Evolutionary conservation across 2,888 invertebrate species (phyloP).

Genomic region (Amaurobius ferox): DNA sequence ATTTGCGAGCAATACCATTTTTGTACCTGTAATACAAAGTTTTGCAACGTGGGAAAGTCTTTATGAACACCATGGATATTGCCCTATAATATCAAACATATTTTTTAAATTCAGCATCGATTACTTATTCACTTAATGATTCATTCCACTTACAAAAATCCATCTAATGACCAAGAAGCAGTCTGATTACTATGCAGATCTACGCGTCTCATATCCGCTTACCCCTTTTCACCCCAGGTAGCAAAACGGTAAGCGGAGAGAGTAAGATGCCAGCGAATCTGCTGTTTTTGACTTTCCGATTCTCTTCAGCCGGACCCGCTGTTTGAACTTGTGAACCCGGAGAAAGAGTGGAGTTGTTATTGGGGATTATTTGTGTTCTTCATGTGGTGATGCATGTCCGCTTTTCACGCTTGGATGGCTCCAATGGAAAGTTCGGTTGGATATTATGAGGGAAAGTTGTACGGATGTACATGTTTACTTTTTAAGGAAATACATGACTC

Average conservation of each 20-base stretch:
- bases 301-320: constrained; percentile 45
- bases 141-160: too few relatives aligned
- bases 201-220: constrained; percentile 36
- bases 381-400: not conserved
- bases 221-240: constrained; percentile 58
- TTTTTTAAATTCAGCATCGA: too few relatives aligned
- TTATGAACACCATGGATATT: too few relatives aligned
- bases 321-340: constrained; percentile 63
- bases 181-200: constrained; percentile 11
- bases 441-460: too few relatives aligned
- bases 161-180: not conserved
- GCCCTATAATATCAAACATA: too few relatives aligned
- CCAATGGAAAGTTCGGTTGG: constrained; percentile 16
- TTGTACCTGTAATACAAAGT: too few relatives aligned
- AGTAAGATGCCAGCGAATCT: constrained; percentile 27
- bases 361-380: constrained; percentile 19
- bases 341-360: constrained; percentile 39
- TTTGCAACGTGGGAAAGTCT: too few relatives aligned
- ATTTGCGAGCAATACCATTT: too few relatives aligned
- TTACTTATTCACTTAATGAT: too few relatives aligned
- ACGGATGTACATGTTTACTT: too few relatives aligned
- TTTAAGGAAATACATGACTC: too few relatives aligned
- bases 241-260: constrained; percentile 47
- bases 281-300: too few relatives aligned
- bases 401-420: constrained; percentile 35